phyloP scores from a whole-genome alignment of 1,140 invertebrate genomes.

The Ptiloglossa arizonensis region DNA sequence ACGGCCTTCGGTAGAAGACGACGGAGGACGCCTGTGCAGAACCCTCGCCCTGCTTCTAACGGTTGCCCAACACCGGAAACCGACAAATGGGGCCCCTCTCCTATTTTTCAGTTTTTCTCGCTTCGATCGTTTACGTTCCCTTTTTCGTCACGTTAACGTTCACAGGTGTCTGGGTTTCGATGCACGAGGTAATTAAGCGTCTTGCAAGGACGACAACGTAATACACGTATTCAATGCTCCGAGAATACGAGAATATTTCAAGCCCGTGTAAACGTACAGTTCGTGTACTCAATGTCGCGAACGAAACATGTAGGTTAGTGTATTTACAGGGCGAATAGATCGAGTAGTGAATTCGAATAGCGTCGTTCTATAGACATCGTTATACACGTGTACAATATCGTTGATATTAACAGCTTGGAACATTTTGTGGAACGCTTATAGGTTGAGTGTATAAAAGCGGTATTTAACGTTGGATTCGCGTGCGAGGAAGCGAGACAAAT shows the following conservation, averaged over 20 bases:
- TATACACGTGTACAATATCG: not conserved
- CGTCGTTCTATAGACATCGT: too few relatives aligned
- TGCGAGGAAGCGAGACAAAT: too few relatives aligned
- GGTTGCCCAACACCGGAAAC: constrained; percentile 62
- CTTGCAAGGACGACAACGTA: not conserved
- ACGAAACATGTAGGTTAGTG: too few relatives aligned
- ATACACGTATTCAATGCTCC: too few relatives aligned
- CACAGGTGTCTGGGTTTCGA: not conserved
- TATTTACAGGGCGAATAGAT: too few relatives aligned
- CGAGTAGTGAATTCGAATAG: not conserved
- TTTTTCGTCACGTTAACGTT: not conserved
- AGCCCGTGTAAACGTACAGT: not conserved
- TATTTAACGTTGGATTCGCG: not conserved
- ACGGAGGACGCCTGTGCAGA: constrained; percentile 60
- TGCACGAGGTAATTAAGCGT: not conserved
- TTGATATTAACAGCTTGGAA: not conserved
- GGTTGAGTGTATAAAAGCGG: too few relatives aligned
- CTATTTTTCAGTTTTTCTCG: not conserved
- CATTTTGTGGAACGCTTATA: not conserved
- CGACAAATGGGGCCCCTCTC: constrained; percentile 40
- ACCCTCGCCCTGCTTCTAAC: constrained; percentile 56
- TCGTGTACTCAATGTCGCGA: not conserved
- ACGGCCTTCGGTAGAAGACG: constrained; percentile 61
- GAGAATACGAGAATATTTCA: too few relatives aligned
- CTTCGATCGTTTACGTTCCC: not conserved